Percentiles rank a stretch among this genome's conserved stretches.
Evolutionary conservation across 2,797 vertebrate genomes (phyloP).

Genomic region (Hapalemur alaotrensis): DNA sequence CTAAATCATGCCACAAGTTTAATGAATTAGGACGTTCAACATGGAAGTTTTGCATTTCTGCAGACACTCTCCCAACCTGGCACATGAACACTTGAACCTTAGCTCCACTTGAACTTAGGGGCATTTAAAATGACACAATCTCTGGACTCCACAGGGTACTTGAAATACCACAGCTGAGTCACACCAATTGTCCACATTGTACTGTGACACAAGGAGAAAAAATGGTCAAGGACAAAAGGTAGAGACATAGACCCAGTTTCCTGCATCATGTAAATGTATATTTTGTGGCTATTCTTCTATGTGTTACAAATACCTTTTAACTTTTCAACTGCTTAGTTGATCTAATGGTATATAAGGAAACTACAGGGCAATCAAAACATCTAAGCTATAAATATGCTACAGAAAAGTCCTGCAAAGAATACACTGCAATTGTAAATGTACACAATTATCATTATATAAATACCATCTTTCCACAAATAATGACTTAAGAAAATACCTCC

Average conservation of each 20-base stretch:
- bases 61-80: neutral
- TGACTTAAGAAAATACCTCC: neutral
- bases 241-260: neutral
- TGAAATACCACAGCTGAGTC: neutral
- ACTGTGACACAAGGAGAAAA: neutral
- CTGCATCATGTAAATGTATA: neutral
- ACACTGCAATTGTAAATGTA: neutral
- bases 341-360: neutral
- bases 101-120: neutral
- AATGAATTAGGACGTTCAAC: slow-evolving; percentile 46
- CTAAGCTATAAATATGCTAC: neutral
- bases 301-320: neutral
- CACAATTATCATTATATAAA: slow-evolving; percentile 35
- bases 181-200: neutral
- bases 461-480: neutral
- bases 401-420: slow-evolving; percentile 21
- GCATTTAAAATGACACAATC: neutral
- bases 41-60: slow-evolving; percentile 28
- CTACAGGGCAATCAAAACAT: slow-evolving; percentile 13
- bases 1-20: slow-evolving; percentile 55
- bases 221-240: neutral
- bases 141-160: neutral
- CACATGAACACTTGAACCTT: neutral
- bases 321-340: neutral
- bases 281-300: neutral